phyloP scores from a whole-genome alignment of 2,797 vertebrate genomes.

The Trachops cirrhosus region DNA sequence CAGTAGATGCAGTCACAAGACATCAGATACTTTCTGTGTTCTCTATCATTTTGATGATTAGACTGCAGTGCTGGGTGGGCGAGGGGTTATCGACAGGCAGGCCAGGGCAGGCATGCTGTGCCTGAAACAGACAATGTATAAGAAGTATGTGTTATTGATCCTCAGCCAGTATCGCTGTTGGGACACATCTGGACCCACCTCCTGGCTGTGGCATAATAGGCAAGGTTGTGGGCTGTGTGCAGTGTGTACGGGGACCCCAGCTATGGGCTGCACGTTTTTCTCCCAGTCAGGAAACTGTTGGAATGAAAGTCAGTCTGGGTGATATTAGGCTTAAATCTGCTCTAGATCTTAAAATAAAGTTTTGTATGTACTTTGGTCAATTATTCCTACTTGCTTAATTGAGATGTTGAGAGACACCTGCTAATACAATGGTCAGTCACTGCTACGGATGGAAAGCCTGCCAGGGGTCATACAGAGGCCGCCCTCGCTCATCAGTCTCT shows the following conservation, averaged over 20 bases:
- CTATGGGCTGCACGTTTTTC: not conserved
- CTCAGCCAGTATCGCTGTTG: not conserved
- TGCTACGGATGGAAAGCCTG: not conserved
- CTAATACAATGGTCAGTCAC: not conserved
- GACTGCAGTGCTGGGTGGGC: not conserved
- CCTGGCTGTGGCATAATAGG: not conserved
- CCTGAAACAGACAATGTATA: not conserved
- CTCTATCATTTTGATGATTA: not conserved
- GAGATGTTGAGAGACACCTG: not conserved
- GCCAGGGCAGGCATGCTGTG: not conserved
- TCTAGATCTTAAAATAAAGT: not conserved
- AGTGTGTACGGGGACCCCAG: not conserved
- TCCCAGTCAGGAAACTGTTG: not conserved
- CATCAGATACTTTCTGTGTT: not conserved
- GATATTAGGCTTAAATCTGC: not conserved
- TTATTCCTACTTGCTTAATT: not conserved
- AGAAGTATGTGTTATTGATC: not conserved
- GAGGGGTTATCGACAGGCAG: not conserved
- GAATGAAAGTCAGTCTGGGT: not conserved
- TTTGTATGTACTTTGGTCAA: not conserved
- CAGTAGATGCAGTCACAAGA: not conserved
- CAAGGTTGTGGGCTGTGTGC: not conserved
- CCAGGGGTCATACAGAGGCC: not conserved
- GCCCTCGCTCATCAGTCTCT: not conserved
- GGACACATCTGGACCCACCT: not conserved